Evolutionary conservation across 2,113 vertebrate genomes (phyloP).

Genomic region (Rana temporaria): DNA sequence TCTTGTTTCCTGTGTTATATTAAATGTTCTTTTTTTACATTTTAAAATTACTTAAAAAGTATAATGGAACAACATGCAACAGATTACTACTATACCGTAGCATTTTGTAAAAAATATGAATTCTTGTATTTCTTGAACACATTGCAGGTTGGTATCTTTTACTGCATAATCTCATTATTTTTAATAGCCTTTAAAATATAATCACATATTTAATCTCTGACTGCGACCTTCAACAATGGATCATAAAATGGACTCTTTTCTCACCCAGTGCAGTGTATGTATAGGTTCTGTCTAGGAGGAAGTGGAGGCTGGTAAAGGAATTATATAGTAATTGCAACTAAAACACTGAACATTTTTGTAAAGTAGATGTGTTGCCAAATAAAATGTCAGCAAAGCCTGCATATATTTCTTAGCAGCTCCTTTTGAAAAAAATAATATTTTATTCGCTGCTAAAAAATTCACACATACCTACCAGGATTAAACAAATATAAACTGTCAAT

Average conservation of each 20-base stretch:
- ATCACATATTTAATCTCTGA: conserved; percentile 3
- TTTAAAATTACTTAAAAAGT: no score
- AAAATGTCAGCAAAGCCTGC: conserved; percentile 24
- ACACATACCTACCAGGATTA: no score
- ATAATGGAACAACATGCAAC: no score
- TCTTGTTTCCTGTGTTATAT: no score
- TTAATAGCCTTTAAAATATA: conserved; percentile 8
- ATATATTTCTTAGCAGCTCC: conserved; percentile 14
- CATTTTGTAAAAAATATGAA: no score
- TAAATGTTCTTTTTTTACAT: no score
- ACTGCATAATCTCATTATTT: conserved; percentile 2
- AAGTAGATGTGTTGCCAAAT: conserved; percentile 23
- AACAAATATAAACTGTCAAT: no score
- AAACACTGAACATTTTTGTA: conserved; percentile 26
- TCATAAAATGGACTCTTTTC: background rate
- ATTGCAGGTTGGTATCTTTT: background rate
- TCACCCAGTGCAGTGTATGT: background rate
- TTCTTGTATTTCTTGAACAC: no score
- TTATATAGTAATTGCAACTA: conserved; percentile 7
- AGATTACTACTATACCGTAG: no score
- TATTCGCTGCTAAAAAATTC: background rate
- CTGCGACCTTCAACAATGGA: background rate
- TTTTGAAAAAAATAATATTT: background rate
- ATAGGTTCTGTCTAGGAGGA: background rate
- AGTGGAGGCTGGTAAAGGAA: conserved; percentile 7